Percentiles rank a stretch among this genome's conserved stretches.
Evolutionary conservation across 2,797 vertebrate species (phyloP).

Genomic region (Falco concolor): DNA sequence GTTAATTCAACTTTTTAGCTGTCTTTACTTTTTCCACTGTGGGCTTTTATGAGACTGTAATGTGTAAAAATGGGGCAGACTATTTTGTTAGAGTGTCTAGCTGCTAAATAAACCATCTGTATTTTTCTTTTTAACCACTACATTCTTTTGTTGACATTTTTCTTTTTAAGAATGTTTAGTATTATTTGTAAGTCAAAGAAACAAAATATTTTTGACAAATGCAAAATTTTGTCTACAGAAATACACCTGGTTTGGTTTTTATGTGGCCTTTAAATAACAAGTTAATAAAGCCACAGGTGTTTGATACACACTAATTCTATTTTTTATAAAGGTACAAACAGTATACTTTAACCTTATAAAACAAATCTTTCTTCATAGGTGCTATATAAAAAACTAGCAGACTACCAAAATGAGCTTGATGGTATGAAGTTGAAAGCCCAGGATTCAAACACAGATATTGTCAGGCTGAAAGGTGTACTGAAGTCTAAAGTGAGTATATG

Average conservation of each 20-base stretch:
- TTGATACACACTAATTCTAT: neutral
- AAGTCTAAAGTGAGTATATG: slow-evolving; percentile 68
- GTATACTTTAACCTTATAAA: neutral
- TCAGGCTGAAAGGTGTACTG: slow-evolving; percentile 71
- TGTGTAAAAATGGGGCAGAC: neutral
- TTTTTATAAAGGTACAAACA: neutral
- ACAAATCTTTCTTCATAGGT: slow-evolving; percentile 48
- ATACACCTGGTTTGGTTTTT: neutral
- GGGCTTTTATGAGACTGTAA: neutral
- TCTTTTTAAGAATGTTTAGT: neutral
- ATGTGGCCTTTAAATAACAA: neutral
- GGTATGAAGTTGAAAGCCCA: slow-evolving; percentile 73
- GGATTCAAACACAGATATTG: slow-evolving; percentile 65
- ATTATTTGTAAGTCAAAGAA: neutral
- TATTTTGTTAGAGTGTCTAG: neutral
- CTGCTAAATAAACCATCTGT: neutral
- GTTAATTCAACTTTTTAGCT: neutral
- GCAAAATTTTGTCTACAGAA: neutral
- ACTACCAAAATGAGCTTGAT: slow-evolving; percentile 68
- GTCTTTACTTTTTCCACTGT: neutral
- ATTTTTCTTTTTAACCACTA: neutral
- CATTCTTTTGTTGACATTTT: neutral
- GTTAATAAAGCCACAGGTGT: neutral
- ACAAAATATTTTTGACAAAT: neutral
- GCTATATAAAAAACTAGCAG: slow-evolving; percentile 68